Evolutionary conservation across 2,888 invertebrate genomes (phyloP), one percentile per base, ranked within the genome.

Genomic region (Drosophila parthenogenetica): DNA sequence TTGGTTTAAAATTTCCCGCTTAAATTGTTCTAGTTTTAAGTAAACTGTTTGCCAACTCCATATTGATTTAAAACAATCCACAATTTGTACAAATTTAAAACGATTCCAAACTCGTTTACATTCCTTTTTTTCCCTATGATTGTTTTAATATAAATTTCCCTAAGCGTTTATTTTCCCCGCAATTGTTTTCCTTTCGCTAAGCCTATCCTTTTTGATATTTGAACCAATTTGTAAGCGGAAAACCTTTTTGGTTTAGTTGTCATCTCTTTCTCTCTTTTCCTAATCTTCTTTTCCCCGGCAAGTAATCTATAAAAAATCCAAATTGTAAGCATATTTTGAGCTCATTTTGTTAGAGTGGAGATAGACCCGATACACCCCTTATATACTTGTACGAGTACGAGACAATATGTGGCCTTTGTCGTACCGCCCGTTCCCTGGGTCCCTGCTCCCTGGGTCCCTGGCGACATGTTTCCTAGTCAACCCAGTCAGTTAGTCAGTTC

Each of bases 381-480:
- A 64, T 57, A 11, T 7, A 11, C n/a, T n/a, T n/a, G n/a, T 42
- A 16, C 14, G 16, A 49, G n/a, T n/a, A 25, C 11, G 35, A 29
- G 35, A 29, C 29, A 29, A 29, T 29, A 17, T 29, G 14, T 14
- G 14, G 40, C 19, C n/a, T n/a, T 43, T 14, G 32, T 32, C 43
- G n/a, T 54, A 25, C 54, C 54, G 54, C 35, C 45, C 22, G 45
- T 29, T 29, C 29, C 29, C 29, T 29, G 43, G 55, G 45, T 55
- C 61, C 60, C 66, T 55, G 29, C 29, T 29, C 8, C 2, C 8
- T 8, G 7, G 29, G 8, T 29, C 29, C 29, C 29, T 29, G 29
- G 63, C 63, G 63, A 57, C 63, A 63, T 35, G 55, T 55, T 63
- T 62, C 53, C 40, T 46, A 35, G 51, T 53, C 60, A 35, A 35